These are phyloP conservation scores for Scyliorhinus canicula DNA, from an alignment of 2,797 vertebrate genomes.

Conservation along the genomic window DNA sequence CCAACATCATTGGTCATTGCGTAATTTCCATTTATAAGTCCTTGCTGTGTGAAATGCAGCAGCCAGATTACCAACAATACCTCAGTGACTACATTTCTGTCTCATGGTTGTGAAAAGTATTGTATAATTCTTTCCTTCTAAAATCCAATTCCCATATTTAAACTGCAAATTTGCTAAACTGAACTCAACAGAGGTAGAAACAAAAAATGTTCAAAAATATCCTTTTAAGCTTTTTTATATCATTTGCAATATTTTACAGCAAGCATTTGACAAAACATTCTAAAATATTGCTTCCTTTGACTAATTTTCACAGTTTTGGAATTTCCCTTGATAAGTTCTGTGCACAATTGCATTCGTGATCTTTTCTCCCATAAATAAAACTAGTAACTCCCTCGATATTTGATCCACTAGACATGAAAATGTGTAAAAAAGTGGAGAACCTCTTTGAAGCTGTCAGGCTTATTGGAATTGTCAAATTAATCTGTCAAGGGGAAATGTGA, in stretches of 20 bases:
- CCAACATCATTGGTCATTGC: not conserved
- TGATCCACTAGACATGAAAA: not conserved
- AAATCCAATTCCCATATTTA: not conserved
- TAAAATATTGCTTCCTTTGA: not conserved
- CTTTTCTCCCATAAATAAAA: not conserved
- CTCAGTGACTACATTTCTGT: not conserved
- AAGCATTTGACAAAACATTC: not conserved
- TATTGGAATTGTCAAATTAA: too few relatives aligned
- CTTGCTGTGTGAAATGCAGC: not conserved
- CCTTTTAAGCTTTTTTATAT: not conserved
- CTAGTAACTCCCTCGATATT: not conserved
- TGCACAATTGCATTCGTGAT: not conserved
- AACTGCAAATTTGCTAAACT: not conserved
- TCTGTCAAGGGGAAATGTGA: too few relatives aligned
- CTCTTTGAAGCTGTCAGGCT: too few relatives aligned
- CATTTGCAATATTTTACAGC: not conserved
- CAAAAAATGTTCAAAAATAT: not conserved
- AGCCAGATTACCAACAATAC: not conserved
- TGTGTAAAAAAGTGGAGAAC: too few relatives aligned
- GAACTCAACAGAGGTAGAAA: conserved; percentile 4
- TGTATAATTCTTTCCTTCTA: not conserved
- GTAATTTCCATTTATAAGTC: not conserved
- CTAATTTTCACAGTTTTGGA: not conserved
- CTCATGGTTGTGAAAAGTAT: not conserved
- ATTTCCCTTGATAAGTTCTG: not conserved